Percentiles rank a stretch among this genome's conserved stretches.
These are phyloP conservation scores for Physella acuta DNA, from an alignment of 1,140 invertebrate genomes.

Conservation along the genomic window DNA sequence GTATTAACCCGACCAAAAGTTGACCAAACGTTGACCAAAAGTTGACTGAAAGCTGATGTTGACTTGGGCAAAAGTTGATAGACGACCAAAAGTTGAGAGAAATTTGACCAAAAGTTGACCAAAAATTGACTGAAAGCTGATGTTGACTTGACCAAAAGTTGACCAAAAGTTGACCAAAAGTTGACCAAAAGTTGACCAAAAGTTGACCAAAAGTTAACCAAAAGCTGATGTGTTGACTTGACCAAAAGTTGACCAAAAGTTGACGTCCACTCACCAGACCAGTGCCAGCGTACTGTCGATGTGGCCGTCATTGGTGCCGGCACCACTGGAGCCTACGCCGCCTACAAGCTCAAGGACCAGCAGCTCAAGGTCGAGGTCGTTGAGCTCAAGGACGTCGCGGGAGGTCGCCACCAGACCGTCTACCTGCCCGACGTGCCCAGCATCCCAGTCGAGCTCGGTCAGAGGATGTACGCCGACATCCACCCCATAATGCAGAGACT, in stretches of 20 bases:
- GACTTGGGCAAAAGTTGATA: no score
- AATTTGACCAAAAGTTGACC: not conserved
- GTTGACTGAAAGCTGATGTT: not conserved
- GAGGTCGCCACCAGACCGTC: slow-evolving; percentile 27
- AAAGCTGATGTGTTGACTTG: no score
- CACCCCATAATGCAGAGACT: not conserved
- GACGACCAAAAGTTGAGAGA: not conserved
- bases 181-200: not conserved
- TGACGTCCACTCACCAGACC: no score
- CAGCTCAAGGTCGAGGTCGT: slow-evolving; percentile 27
- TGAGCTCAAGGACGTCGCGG: slow-evolving; percentile 30
- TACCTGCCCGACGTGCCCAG: slow-evolving; percentile 14
- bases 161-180: not conserved
- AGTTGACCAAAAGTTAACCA: not conserved
- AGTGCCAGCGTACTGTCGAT: slow-evolving; percentile 13
- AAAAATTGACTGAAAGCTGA: not conserved
- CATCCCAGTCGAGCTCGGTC: slow-evolving; percentile 28
- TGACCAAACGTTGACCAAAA: not conserved
- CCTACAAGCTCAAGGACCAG: slow-evolving; percentile 26
- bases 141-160: not conserved
- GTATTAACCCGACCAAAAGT: not conserved
- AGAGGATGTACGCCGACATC: slow-evolving; percentile 11
- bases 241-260: not conserved
- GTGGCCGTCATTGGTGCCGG: slow-evolving; percentile 34
- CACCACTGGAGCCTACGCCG: slow-evolving; percentile 28